Evolutionary conservation across 2,888 invertebrate genomes (phyloP).

Genomic region (Palloptera scutellata): DNA sequence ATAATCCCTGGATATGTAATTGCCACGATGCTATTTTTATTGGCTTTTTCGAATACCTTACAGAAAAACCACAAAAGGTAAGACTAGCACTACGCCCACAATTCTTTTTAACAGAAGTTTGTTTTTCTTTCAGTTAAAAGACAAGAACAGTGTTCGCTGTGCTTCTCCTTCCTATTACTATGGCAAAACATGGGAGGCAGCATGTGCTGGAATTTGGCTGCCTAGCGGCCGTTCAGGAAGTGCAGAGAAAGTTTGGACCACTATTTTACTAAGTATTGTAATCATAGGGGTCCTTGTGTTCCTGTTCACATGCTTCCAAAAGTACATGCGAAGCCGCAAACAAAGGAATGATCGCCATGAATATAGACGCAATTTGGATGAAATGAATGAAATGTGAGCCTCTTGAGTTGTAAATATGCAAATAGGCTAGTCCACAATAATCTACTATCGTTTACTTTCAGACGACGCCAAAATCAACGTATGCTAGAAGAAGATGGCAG

Average conservation of each 20-base stretch:
- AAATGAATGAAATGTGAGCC: conserved; percentile 59
- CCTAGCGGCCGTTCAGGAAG: conserved; percentile 60
- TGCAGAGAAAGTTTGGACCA: conserved; percentile 69
- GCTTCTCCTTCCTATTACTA: conserved; percentile 71
- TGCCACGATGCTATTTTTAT: conserved; percentile 71
- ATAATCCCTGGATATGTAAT: conserved; percentile 82
- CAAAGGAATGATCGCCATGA: conserved; percentile 63
- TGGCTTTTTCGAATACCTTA: conserved; percentile 71
- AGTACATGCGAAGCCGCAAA: conserved; percentile 68
- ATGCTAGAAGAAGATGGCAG: conserved; percentile 68
- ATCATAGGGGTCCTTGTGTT: conserved; percentile 45
- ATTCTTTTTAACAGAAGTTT: background rate
- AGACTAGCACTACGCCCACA: background rate
- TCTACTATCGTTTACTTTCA: conserved; percentile 31
- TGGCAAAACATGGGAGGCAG: conserved; percentile 74
- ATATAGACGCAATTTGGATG: conserved; percentile 65
- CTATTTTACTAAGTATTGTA: conserved; percentile 67
- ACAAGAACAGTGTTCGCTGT: conserved; percentile 68
- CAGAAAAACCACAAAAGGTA: conserved; percentile 67
- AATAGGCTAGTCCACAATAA: too few relatives aligned
- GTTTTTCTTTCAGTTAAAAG: conserved; percentile 50
- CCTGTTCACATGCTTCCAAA: conserved; percentile 46
- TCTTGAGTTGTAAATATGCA: background rate
- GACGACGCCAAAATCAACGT: conserved; percentile 66
- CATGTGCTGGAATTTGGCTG: conserved; percentile 73